These are phyloP conservation scores for Chelmon rostratus DNA, from an alignment of 2,797 vertebrate genomes.

Conservation along the genomic window DNA sequence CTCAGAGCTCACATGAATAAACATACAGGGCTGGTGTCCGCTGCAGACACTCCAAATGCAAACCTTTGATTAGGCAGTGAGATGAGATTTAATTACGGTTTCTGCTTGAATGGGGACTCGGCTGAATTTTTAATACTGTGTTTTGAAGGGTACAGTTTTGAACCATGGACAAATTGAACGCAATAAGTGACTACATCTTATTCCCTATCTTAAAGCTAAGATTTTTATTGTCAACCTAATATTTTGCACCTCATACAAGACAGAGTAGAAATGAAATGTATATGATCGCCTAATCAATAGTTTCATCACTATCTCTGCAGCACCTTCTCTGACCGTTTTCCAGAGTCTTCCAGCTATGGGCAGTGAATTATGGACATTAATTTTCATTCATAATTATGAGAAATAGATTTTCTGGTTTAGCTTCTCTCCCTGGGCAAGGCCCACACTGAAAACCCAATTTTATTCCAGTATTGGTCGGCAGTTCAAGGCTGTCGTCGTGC, in stretches of 20 bases:
- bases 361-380: constrained; percentile 69
- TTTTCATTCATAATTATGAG: constrained; percentile 76
- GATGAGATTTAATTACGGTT: constrained; percentile 49
- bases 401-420: constrained; percentile 71
- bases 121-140: constrained; percentile 48
- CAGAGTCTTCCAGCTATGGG: constrained; percentile 49
- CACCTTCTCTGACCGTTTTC: constrained; percentile 48
- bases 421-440: constrained; percentile 50
- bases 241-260: constrained; percentile 43
- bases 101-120: constrained; percentile 36
- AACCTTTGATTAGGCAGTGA: constrained; percentile 56
- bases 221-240: constrained; percentile 46
- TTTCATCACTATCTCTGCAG: constrained; percentile 45
- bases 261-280: constrained; percentile 53
- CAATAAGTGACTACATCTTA: constrained; percentile 30
- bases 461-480: constrained; percentile 58
- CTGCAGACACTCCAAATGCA: constrained; percentile 37
- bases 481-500: constrained; percentile 49
- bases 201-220: constrained; percentile 20
- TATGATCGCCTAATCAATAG: constrained; percentile 63
- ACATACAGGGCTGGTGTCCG: constrained; percentile 47
- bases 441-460: constrained; percentile 52
- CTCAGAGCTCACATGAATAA: constrained; percentile 70
- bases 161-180: constrained; percentile 26
- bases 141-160: constrained; percentile 40